Conservation (phyloP, 2,888 invertebrate genomes). For the Pardosa pseudoannulata region DNA sequence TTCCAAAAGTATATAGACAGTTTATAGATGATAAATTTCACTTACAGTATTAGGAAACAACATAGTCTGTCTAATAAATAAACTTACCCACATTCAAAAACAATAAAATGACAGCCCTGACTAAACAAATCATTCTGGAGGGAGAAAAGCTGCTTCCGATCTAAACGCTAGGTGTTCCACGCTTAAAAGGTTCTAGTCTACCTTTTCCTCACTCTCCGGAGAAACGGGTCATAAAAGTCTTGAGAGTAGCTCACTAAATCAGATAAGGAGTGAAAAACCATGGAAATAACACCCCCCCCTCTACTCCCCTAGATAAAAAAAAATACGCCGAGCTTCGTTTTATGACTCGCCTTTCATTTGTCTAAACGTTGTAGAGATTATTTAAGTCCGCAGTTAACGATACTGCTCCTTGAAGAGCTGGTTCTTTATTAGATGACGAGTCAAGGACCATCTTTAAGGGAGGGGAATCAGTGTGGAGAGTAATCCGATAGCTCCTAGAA, state of each 20-base stretch:
- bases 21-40: too few relatives aligned
- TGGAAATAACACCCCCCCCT: not conserved
- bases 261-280: not conserved
- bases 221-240: not conserved
- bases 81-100: too few relatives aligned
- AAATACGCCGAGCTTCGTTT: not conserved
- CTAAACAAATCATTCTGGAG: too few relatives aligned
- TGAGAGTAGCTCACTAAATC: not conserved
- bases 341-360: slow-evolving; percentile 17
- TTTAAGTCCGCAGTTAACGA: slow-evolving; percentile 53
- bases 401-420: slow-evolving; percentile 40
- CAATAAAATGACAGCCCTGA: too few relatives aligned
- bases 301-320: too few relatives aligned
- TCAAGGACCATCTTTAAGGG: slow-evolving; percentile 38
- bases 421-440: slow-evolving; percentile 60
- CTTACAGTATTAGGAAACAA: too few relatives aligned
- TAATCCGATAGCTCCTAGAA: slow-evolving; percentile 65
- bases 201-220: not conserved
- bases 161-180: too few relatives aligned
- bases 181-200: too few relatives aligned
- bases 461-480: slow-evolving; percentile 13
- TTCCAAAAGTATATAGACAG: too few relatives aligned
- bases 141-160: too few relatives aligned
- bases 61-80: too few relatives aligned
- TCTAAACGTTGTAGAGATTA: slow-evolving; percentile 36